phyloP scores from a whole-genome alignment of 1,140 invertebrate species.

The Orius laevigatus region DNA sequence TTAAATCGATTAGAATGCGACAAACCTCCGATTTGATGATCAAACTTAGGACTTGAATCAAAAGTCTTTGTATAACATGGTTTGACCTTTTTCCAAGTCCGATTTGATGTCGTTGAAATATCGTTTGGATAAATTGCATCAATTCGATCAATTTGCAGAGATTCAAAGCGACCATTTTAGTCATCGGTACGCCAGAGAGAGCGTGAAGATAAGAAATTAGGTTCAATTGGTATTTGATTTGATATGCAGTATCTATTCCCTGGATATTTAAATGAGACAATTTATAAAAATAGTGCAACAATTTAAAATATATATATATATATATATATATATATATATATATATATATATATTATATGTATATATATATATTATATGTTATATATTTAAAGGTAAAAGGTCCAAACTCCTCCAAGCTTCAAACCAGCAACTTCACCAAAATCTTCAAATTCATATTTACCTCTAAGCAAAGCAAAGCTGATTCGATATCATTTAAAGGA shows the following conservation, averaged over 20 bases:
- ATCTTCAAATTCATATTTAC: too few species aligned
- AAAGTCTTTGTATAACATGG: constrained; percentile 51
- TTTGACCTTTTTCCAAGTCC: constrained; percentile 39
- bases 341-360: too few species aligned
- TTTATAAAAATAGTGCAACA: not conserved
- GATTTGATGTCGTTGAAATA: constrained; percentile 38
- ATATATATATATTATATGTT: too few species aligned
- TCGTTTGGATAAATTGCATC: constrained; percentile 57
- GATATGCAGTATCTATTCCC: constrained; percentile 42
- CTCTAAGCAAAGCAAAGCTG: too few species aligned
- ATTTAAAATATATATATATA: not conserved
- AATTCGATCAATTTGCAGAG: constrained; percentile 69
- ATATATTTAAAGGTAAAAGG: too few species aligned
- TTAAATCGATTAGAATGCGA: constrained; percentile 18
- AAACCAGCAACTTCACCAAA: too few species aligned
- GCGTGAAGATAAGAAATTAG: constrained; percentile 70
- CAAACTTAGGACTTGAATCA: constrained; percentile 43
- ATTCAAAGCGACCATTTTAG: constrained; percentile 52
- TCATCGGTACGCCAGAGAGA: constrained; percentile 54
- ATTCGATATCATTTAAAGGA: too few species aligned
- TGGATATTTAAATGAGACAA: constrained; percentile 27
- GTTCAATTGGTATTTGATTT: constrained; percentile 42
- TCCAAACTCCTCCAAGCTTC: too few species aligned
- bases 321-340: too few species aligned
- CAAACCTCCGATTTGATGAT: constrained; percentile 38